Evolutionary conservation across 2,113 vertebrate species (phyloP).

Genomic region (Triplophysa siluroides): DNA sequence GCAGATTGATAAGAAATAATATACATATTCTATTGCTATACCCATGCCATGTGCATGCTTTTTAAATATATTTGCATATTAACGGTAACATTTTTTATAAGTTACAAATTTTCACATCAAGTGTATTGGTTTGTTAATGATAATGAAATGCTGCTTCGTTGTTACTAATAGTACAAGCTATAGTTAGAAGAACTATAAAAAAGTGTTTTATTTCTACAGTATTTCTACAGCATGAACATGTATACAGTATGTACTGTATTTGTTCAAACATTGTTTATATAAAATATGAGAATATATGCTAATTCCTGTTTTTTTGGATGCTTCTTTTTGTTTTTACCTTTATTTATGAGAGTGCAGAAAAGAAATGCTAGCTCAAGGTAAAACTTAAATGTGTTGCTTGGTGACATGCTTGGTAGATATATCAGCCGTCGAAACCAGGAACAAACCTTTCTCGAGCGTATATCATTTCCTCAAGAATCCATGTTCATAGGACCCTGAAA

Average conservation of each 20-base stretch:
- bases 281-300: too few relatives aligned
- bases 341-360: neutral
- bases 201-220: too few relatives aligned
- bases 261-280: too few relatives aligned
- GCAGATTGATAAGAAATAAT: neutral
- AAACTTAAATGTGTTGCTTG: constrained; percentile 49
- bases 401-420: constrained; percentile 47
- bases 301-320: too few relatives aligned
- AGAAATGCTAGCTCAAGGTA: constrained; percentile 18
- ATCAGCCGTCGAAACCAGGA: constrained; percentile 36
- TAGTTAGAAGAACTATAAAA: too few relatives aligned
- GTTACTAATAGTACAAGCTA: neutral
- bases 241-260: too few relatives aligned
- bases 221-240: too few relatives aligned
- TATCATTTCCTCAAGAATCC: constrained; percentile 47
- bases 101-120: neutral
- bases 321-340: too few relatives aligned
- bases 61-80: neutral
- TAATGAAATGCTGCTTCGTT: constrained; percentile 1
- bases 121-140: neutral
- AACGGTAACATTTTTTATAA: neutral
- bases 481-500: constrained; percentile 40
- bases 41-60: neutral
- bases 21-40: neutral
- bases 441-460: constrained; percentile 43